Evolutionary conservation across 1,140 invertebrate species (phyloP), one percentile per base, ranked within the genome.

Genomic region (silkworm (Bombyx mori)): DNA sequence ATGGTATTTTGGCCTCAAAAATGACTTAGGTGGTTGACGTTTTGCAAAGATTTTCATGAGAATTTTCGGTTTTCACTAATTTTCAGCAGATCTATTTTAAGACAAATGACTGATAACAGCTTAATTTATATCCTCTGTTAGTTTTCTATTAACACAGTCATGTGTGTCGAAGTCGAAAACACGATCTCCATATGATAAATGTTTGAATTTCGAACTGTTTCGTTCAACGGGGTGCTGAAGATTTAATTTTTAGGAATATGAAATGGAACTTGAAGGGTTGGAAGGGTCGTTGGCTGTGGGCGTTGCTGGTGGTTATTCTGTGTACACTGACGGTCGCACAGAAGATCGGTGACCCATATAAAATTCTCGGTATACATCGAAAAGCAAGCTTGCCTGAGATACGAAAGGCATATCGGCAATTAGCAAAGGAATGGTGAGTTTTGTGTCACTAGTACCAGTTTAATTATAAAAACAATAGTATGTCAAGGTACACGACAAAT

Each of bases 351-450:
- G 92, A 96, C 88, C 95, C 97, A 6, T 99, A 99, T 79, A 89
- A 94, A 79, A 92, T 95, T 71, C 88, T 99, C 44, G 95, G 95
- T 2, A 90, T 99, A 47, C 86, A 90, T 56, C 92, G 90, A 71
- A 90, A 91, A 66, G 94, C 96, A 2, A 91, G 91, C 9, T 69
- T 92, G 7, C 90, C 92, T 66, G 95, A 98, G 71, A 97, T 99
- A 57, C 91, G 95, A 67, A 93, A 94, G 77, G 95, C 96, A 1
- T 99, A 98, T 72, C 97, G 96, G 76, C 92, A 94, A 75, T 85
- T 97, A 60, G 97, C 94, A 3, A 96, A 95, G 88, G 93, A 96
- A 92, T 98, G 95, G 95, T 96, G 84, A 88, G 82, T 35, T 35
- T 35, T 35, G 26, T 35, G 26, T 35, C 26, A 35, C 26, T 35